A percentile compares a stretch with the other conserved stretches of the same genome.
phyloP scores from a whole-genome alignment of 2,797 vertebrate genomes.

The Delichon dasypus region DNA sequence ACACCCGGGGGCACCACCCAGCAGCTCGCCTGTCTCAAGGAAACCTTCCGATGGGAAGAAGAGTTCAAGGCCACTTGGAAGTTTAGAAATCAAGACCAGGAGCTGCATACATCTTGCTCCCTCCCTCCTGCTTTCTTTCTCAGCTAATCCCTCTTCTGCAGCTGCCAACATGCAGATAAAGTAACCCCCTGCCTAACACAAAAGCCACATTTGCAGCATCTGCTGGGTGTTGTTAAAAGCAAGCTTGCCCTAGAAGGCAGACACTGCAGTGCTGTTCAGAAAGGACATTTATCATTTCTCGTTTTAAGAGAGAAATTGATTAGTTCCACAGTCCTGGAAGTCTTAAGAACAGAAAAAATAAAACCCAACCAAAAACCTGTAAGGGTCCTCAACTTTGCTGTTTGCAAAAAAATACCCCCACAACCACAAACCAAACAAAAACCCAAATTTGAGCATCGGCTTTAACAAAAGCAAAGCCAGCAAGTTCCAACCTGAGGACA shows the following conservation, averaged over 20 bases:
- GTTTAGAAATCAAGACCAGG: neutral
- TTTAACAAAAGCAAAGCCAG: neutral
- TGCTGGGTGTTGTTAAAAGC: neutral
- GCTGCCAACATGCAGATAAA: neutral
- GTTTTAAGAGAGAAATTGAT: neutral
- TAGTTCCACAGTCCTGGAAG: neutral
- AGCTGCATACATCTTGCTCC: neutral
- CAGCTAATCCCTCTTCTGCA: neutral
- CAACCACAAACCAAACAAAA: neutral
- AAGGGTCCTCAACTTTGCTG: neutral
- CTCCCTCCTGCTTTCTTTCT: neutral
- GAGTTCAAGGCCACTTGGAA: neutral
- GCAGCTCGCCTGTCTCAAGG: neutral
- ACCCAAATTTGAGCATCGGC: neutral
- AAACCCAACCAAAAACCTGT: neutral
- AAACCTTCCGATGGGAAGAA: neutral
- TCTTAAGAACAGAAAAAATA: neutral
- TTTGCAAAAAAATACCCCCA: neutral
- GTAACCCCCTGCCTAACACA: neutral
- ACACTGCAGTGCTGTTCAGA: neutral
- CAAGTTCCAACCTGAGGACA: neutral
- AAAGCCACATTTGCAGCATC: neutral
- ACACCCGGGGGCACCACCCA: neutral
- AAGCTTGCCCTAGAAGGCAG: neutral
- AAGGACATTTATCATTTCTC: neutral